A percentile compares a stretch with the other conserved stretches of the same genome.
These are phyloP conservation scores for Sebastes vulpes DNA, from an alignment of 2,797 vertebrate species.

Conservation along the genomic window DNA sequence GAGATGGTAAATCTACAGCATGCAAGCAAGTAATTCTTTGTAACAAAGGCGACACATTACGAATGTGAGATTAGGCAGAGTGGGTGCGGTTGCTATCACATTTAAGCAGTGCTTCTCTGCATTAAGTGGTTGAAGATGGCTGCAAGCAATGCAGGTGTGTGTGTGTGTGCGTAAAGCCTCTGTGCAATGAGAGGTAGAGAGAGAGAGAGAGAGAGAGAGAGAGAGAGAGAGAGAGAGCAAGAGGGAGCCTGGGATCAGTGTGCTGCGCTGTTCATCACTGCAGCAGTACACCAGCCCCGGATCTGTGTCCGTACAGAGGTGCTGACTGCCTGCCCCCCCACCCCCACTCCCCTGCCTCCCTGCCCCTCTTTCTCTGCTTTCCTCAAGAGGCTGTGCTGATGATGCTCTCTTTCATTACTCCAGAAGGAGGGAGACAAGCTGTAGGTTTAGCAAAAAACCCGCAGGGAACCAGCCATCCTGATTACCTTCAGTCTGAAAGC, in stretches of 20 bases:
- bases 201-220: conserved; percentile 41
- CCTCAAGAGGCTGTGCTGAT: conserved; percentile 73
- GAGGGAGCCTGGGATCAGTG: conserved; percentile 75
- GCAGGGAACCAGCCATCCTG: conserved; percentile 61
- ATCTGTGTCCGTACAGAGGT: conserved; percentile 71
- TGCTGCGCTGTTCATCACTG: conserved; percentile 84
- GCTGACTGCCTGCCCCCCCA: conserved; percentile 63
- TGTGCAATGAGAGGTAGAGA: conserved; percentile 65
- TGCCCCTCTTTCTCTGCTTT: conserved; percentile 53
- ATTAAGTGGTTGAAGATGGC: conserved; percentile 83
- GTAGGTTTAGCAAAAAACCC: conserved; percentile 70
- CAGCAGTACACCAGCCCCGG: conserved; percentile 77
- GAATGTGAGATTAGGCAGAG: conserved; percentile 75
- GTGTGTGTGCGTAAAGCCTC: conserved; percentile 62
- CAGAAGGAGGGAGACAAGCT: conserved; percentile 55
- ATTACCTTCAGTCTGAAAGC: conserved; percentile 54
- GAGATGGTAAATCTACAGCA: conserved; percentile 73
- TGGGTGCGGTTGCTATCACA: conserved; percentile 76
- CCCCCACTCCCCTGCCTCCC: conserved; percentile 49
- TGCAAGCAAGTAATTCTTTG: conserved; percentile 67
- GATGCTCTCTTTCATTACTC: conserved; percentile 73
- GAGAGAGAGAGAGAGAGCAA: conserved; percentile 5
- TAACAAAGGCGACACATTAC: conserved; percentile 71
- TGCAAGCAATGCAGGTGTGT: conserved; percentile 84
- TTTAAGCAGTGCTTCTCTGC: conserved; percentile 80